A percentile compares a stretch with the other conserved stretches of the same genome.
phyloP scores from a whole-genome alignment of 2,113 vertebrate genomes.

The Nettapus auritus region DNA sequence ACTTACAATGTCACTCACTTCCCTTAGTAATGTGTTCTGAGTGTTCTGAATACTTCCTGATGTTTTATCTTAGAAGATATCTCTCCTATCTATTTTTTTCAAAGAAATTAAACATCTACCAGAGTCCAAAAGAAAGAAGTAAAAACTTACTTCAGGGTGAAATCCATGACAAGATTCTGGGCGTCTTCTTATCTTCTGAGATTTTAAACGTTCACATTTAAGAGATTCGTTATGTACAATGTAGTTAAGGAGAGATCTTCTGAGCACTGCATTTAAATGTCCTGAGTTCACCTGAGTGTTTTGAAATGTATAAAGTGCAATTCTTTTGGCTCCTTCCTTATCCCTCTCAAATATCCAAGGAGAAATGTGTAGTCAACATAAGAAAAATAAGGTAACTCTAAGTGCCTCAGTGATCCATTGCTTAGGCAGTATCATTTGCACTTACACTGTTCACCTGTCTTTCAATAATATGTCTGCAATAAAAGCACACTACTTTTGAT shows the following conservation, averaged over 20 bases:
- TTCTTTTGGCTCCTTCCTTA: background rate
- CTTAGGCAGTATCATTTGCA: background rate
- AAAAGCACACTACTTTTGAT: background rate
- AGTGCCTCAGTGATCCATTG: background rate
- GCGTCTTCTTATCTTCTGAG: constrained; percentile 95
- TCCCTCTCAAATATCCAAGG: background rate
- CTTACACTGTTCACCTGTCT: background rate
- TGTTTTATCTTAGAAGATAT: background rate
- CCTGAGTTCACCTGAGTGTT: background rate
- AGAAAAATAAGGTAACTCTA: background rate
- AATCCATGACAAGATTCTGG: constrained; percentile 97
- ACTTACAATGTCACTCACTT: background rate
- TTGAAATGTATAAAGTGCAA: background rate
- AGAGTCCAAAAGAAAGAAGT: background rate
- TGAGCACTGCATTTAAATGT: background rate
- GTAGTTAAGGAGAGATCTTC: constrained; percentile 83
- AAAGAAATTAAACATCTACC: background rate
- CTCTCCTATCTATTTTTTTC: background rate
- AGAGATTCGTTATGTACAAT: constrained; percentile 97
- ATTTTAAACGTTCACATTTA: constrained; percentile 95
- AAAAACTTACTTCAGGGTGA: constrained; percentile 89
- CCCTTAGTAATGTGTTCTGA: background rate
- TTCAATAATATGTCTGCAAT: background rate
- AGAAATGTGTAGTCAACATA: background rate
- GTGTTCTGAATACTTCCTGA: background rate